Base-by-base conservation (phyloP, 2,113 vertebrate species). In the Abramis brama region DNA sequence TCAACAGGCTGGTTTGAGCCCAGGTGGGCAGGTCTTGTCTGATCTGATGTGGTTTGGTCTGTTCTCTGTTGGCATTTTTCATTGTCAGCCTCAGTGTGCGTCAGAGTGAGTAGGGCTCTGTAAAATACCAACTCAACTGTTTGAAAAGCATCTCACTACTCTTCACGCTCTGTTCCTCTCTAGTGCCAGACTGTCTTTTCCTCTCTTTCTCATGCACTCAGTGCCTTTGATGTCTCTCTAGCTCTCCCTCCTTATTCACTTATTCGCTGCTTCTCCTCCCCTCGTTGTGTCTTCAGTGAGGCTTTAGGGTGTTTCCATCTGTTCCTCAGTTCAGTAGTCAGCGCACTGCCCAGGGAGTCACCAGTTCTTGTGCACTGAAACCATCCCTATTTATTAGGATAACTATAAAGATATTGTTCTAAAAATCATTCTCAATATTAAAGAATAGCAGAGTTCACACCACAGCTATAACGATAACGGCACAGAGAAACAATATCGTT, bases 191-290 rank as follows among this genome's bases (percentile, higher is more conserved):
- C 33, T 62, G 21, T 39, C 23, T 60, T 52, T 15, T 39, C 19
- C 77, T 79, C 23, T 15, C 11, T n/a, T 57, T 59, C 57, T 36
- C 77, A 62, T 3, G 8, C n/a, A 27, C 36, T 27, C 39, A 21
- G 39, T 45, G 36, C n/a, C 57, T 64, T 47, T 80, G 79, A 64
- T 47, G 79, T 80, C 43, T 64, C 79, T 80, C 59, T 25, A 47
- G 27, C 36, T 39, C 78, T 64, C 23, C n/a, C 78, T 64, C 23
- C 59, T 27, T 2, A 33, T 47, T 8, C 39, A 9, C 39, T 64
- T 7, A 4, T 5, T 73, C 23, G 1, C 60, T 64, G 39, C 68
- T 73, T 57, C 76, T 59, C 33, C 30, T n/a, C 30, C 76, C 10
- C 10, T 36, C 21, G 52, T 23, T 6, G 30, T 25, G 52, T 43